Percentiles rank a stretch among this genome's conserved stretches.
These are phyloP conservation scores for Meda fulgida DNA, from an alignment of 2,797 vertebrate species.

Conservation along the genomic window DNA sequence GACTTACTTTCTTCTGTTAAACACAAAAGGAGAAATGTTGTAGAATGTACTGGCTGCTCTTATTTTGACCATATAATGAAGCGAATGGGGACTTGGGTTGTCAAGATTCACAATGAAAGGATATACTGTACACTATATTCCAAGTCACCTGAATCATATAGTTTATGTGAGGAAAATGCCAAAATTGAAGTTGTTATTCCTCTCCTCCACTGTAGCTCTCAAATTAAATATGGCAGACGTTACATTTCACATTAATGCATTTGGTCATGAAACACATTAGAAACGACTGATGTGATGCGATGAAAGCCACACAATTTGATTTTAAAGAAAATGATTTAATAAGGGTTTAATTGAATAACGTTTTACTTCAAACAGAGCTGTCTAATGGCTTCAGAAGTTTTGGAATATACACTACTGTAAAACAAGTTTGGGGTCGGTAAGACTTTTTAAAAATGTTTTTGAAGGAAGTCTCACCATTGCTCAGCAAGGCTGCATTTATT, in stretches of 20 bases:
- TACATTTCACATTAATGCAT: neutral
- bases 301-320: neutral
- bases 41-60: conserved; percentile 1
- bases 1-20: neutral
- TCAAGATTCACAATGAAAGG: neutral
- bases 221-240: neutral
- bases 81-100: neutral
- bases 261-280: neutral
- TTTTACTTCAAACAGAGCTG: neutral
- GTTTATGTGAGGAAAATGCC: neutral
- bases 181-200: neutral
- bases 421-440: neutral
- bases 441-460: neutral
- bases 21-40: neutral
- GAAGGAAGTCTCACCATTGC: neutral
- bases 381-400: neutral
- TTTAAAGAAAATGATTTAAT: neutral
- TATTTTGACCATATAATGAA: neutral
- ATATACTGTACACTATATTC: neutral
- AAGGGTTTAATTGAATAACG: neutral
- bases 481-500: neutral
- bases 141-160: neutral
- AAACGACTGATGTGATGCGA: neutral
- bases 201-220: neutral
- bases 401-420: neutral